Evolutionary conservation across 2,113 vertebrate genomes (phyloP), one percentile per base, ranked within the genome.

Genomic region (Corvus moneduloides): DNA sequence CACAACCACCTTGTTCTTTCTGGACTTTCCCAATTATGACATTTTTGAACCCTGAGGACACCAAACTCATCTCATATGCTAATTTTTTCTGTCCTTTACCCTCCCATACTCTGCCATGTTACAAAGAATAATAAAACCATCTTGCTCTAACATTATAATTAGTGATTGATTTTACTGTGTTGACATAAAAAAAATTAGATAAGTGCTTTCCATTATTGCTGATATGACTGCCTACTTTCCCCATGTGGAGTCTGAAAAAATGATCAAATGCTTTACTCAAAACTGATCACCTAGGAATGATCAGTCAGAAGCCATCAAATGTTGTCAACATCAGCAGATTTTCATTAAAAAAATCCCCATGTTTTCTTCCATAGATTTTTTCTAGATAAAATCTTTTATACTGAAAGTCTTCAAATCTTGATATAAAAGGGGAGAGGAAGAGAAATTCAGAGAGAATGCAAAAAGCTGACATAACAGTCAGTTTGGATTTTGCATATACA

Each of bases 271-370:
- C 11, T 74, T 84, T 69, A 35, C 9, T 49, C 88, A 44, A 16
- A 89, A 64, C 4, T 18, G 20, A 66, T 62, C n/a, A 54, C 32
- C 46, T 41, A 44, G 17, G 56, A 77, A 13, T 33, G 6, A 44
- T 77, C 37, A 48, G 27, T 75, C 32, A 37, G 58, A 89, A 68
- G 5, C 41, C 37, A 68, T 22, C 41, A 73, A 35, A 58, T 18
- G 2, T 84, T 28, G 3, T 77, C 13, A 85, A 12, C 8, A 39
- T 28, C 17, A 73, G 16, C 12, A 54, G 13, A 48, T 62, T 82
- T 87, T 73, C 32, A 33, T 51, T 39, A 4, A 61, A 64, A 82
- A 48, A 1, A 0, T 2, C 3, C 0, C 16, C 1, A 6, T 23
- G 1, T 27, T 55, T 71, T 74, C 26, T 61, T 56, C 0, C 1